A percentile compares a stretch with the other conserved stretches of the same genome.
Evolutionary conservation across 2,888 invertebrate species (phyloP).

Genomic region (Meta bourneti): DNA sequence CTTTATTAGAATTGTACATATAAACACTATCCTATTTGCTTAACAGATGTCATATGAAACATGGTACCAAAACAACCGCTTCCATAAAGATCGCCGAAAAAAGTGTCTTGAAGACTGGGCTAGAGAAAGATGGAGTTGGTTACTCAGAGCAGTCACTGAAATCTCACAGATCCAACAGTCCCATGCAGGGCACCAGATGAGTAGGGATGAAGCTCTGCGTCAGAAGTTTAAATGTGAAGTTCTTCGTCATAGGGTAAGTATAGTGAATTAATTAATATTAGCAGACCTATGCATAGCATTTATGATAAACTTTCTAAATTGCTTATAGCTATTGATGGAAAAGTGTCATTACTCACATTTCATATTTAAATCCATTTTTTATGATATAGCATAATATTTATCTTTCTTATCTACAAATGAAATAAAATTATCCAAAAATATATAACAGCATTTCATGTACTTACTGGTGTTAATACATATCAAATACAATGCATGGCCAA

Average conservation of each 20-base stretch:
- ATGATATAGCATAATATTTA: too few relatives aligned
- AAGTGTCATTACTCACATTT: too few relatives aligned
- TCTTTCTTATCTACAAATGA: too few relatives aligned
- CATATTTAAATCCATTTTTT: too few relatives aligned
- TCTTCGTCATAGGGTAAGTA: slow-evolving; percentile 67
- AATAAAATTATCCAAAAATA: too few relatives aligned
- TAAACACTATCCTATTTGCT: not conserved
- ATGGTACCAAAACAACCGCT: slow-evolving; percentile 74
- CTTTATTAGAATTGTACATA: too few relatives aligned
- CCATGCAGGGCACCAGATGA: slow-evolving; percentile 69
- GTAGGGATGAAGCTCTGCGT: slow-evolving; percentile 66
- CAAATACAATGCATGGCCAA: too few relatives aligned
- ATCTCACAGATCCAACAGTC: slow-evolving; percentile 72
- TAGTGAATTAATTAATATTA: not conserved
- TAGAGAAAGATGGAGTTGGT: slow-evolving; percentile 75
- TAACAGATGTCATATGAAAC: slow-evolving; percentile 75
- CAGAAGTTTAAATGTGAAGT: slow-evolving; percentile 74
- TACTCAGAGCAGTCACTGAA: slow-evolving; percentile 72
- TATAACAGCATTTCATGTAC: too few relatives aligned
- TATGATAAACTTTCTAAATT: too few relatives aligned
- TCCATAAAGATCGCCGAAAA: slow-evolving; percentile 74
- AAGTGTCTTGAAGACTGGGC: slow-evolving; percentile 76
- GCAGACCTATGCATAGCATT: not conserved
- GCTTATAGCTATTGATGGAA: too few relatives aligned
- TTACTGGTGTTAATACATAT: too few relatives aligned